Evolutionary conservation across 2,797 vertebrate species (phyloP), one percentile per base, ranked within the genome.

Genomic region (Pangasius larnaudii): DNA sequence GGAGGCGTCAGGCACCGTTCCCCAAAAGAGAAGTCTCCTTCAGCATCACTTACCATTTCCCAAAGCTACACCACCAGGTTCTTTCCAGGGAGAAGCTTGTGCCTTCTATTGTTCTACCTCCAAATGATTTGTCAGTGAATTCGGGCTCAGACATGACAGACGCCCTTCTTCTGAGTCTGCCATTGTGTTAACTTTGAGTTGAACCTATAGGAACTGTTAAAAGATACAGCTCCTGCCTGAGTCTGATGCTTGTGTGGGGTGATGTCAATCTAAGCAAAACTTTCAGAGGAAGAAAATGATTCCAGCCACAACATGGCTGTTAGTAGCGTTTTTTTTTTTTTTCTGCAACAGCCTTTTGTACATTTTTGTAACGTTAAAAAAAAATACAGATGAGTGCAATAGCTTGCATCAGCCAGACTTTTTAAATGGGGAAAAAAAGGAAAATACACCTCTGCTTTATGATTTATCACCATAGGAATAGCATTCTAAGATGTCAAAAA

Each of bases 81-180:
- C 53, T 80, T 80, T 39, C 39, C 56, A 59, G 22, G 11, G 13
- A 58, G 30, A 59, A 61, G 14, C 58, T 81, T 81, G 2, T 42
- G 58, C 1, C 13, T 61, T 83, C 42, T 83, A 22, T 59, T 80
- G 33, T 49, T 65, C 59, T 65, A 27, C 39, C 27, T n/a, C 59
- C 39, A 49, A 83, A 42, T 67, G 79, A 81, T 81, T 59, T 80
- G 53, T 80, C 53, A 22, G 30, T 80, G 53, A 63, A 63, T 83
- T 83, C 59, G 1, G 56, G 39, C 42, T 49, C 7, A 30, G 42
- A 30, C 80, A 30, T 19, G 39, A 63, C 80, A 42, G 22, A 83
- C 16, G 39, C 0, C 5, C 1, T 59, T 61, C 78, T 24, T 24
- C 30, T 42, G 30, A 16, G 11, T 46, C 39, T 65, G 59, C 39